Percentiles rank a stretch among this genome's conserved stretches.
Conservation (phyloP, 2,888 invertebrate species). For the Bhutanitis thaidina region DNA sequence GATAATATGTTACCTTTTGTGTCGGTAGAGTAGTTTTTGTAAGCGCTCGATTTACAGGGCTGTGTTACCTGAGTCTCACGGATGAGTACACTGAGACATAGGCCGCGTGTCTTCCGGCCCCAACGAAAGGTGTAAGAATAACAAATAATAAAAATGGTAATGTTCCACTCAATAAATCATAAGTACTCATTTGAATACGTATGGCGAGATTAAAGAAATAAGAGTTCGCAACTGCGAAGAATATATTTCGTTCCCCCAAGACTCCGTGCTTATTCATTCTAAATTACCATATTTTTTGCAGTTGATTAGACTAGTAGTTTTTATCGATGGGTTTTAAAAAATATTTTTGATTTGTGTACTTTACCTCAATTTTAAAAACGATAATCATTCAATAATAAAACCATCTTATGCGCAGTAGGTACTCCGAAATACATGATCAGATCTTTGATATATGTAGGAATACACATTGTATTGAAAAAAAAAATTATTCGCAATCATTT, state of each 20-base stretch:
- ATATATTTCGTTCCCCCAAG: conserved; percentile 38
- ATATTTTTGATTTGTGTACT: conserved; percentile 6
- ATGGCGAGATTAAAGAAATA: conserved; percentile 72
- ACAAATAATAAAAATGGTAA: conserved; percentile 81
- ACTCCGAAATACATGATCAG: no score
- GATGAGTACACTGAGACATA: conserved; percentile 73
- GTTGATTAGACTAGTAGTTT: conserved; percentile 31
- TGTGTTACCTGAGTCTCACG: conserved; percentile 69
- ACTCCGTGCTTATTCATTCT: conserved; percentile 45
- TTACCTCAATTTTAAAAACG: neutral
- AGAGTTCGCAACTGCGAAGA: conserved; percentile 58
- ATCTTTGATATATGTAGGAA: no score
- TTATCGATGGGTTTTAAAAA: conserved; percentile 15
- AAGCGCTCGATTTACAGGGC: conserved; percentile 40
- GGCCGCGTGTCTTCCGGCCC: conserved; percentile 78
- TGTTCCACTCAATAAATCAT: conserved; percentile 81
- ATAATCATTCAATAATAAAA: no score
- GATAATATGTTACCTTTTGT: conserved; percentile 71
- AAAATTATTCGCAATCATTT: no score
- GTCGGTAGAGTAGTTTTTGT: conserved; percentile 55
- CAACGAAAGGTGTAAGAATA: conserved; percentile 76
- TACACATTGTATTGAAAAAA: no score
- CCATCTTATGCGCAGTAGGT: no score
- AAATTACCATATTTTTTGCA: conserved; percentile 55
- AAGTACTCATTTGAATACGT: conserved; percentile 77